phyloP scores from a whole-genome alignment of 2,113 vertebrate species.

The Tursiops truncatus region DNA sequence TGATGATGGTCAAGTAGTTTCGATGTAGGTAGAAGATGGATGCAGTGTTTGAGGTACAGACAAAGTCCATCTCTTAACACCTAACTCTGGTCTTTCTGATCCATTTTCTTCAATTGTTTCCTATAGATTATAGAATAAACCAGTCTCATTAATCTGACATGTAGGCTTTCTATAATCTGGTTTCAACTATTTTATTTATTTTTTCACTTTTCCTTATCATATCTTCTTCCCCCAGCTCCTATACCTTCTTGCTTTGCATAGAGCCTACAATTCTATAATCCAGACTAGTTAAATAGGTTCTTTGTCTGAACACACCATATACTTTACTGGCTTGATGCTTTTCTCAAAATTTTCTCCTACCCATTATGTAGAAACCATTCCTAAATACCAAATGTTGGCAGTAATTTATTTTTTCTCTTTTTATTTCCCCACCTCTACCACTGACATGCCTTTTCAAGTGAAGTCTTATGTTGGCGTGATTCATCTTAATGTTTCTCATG shows the following conservation, averaged over 20 bases:
- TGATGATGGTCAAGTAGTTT: background rate
- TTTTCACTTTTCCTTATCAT: background rate
- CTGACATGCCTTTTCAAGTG: background rate
- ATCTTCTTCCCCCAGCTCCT: background rate
- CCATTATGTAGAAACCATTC: background rate
- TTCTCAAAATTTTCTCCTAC: background rate
- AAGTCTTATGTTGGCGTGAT: background rate
- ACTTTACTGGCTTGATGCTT: background rate
- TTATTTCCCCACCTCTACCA: background rate
- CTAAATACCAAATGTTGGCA: background rate
- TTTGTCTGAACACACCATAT: background rate
- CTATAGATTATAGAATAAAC: background rate
- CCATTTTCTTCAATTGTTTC: background rate
- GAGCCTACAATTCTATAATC: background rate
- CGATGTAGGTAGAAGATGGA: background rate
- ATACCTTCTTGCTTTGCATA: background rate
- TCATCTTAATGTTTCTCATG: background rate
- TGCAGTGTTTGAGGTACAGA: background rate
- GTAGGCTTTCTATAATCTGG: background rate
- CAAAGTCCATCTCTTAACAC: background rate
- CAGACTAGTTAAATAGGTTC: background rate
- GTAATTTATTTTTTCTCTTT: background rate
- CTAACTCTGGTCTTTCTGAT: background rate
- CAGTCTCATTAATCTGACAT: background rate
- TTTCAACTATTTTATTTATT: background rate